These are phyloP conservation scores for Iphiclides podalirius DNA, from an alignment of 2,888 invertebrate genomes.

Conservation along the genomic window DNA sequence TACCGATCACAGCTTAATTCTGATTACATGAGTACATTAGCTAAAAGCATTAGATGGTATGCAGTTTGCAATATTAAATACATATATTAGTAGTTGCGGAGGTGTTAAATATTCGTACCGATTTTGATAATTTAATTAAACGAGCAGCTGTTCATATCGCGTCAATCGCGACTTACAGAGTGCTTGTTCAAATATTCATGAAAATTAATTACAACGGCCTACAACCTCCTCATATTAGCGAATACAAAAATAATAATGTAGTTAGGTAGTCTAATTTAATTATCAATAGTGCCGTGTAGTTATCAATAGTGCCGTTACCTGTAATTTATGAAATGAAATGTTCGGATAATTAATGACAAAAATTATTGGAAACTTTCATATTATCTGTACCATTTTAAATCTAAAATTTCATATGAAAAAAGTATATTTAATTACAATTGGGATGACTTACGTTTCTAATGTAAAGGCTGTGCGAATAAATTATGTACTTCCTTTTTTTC, in stretches of 20 bases:
- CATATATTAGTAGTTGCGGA: too few relatives aligned
- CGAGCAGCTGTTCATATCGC: not conserved
- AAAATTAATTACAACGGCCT: conserved; percentile 11
- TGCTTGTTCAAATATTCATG: conserved; percentile 16
- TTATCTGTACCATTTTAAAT: too few relatives aligned
- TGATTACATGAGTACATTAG: too few relatives aligned
- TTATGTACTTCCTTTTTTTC: too few relatives aligned
- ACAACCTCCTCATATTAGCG: conserved; percentile 2
- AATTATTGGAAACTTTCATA: conserved; percentile 3
- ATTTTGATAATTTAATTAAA: not conserved
- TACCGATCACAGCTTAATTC: too few relatives aligned
- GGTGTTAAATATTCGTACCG: too few relatives aligned
- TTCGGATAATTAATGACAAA: conserved; percentile 6
- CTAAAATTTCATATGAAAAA: too few relatives aligned
- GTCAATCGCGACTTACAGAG: not conserved
- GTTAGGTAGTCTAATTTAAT: conserved; percentile 7
- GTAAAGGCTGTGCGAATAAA: too few relatives aligned
- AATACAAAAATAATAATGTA: conserved; percentile 8
- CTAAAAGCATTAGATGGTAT: too few relatives aligned
- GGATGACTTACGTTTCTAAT: too few relatives aligned
- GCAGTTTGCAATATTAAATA: too few relatives aligned
- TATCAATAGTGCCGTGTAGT: not conserved
- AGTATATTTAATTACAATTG: too few relatives aligned
- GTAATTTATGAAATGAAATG: conserved; percentile 9
- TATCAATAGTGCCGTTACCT: conserved; percentile 8